Evolutionary conservation across 2,797 vertebrate genomes (phyloP), one percentile per base, ranked within the genome.

Genomic region (Atherinosoma microstoma): DNA sequence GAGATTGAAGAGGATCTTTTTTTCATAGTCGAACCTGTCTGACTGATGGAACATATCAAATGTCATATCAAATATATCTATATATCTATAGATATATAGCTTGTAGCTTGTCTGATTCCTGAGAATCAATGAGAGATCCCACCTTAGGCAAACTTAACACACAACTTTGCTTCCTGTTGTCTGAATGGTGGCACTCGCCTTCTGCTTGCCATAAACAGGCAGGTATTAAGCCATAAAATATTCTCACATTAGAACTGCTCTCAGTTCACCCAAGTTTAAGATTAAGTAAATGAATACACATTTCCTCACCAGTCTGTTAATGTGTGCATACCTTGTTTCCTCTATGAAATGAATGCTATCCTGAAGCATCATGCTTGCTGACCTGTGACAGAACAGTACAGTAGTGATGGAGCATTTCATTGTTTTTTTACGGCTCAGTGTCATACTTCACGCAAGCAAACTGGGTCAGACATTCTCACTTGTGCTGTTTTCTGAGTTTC

Each of bases 71-170:
- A n/a, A n/a, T n/a, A n/a, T n/a, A n/a, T n/a, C n/a, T n/a, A n/a
- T n/a, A n/a, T n/a, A n/a, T n/a, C n/a, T n/a, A n/a, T n/a, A n/a
- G n/a, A n/a, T n/a, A n/a, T 27, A 27, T 27, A 27, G 24, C 24
- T 27, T 27, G 24, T 27, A 27, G 24, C 24, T 27, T 27, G 24
- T 70, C 20, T 75, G 58, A 72, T 35, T 16, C 22, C 66, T 73
- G 66, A 79, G 60, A 75, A n/a, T 82, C 20, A 7, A 57, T 49
- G 59, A 67, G 24, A 53, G 24, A 63, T 76, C 64, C 82, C 85
- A 87, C 91, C 91, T 85, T 92, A 72, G 67, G 79, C 82, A 93
- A 91, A 93, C 82, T 61, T 84, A 64, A 57, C 71, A 62, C 56
- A 42, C 58, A 40, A 34, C 67, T 58, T 42, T 32, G 47, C 61